A percentile compares a stretch with the other conserved stretches of the same genome.
Conservation (phyloP, 2,888 invertebrate genomes). For the Hyles lineata region DNA sequence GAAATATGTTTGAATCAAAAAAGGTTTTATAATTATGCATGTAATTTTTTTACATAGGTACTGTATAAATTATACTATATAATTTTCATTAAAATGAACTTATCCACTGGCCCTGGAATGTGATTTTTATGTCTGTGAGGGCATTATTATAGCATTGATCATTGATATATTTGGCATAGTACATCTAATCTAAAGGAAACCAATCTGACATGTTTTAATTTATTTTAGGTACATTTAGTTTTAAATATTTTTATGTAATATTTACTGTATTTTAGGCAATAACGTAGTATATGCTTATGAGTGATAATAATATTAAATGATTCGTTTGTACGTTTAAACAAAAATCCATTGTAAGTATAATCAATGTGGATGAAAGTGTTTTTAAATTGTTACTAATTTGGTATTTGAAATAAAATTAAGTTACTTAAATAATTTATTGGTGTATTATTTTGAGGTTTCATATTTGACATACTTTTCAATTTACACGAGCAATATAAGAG, state of each 20-base stretch:
- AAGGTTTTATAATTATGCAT: too few relatives aligned
- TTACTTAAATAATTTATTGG: not conserved
- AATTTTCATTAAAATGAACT: too few relatives aligned
- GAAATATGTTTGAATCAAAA: too few relatives aligned
- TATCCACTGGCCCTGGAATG: too few relatives aligned
- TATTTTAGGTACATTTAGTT: too few relatives aligned
- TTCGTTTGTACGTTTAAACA: not conserved
- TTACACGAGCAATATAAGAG: not conserved
- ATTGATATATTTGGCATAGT: too few relatives aligned
- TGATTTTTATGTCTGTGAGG: too few relatives aligned
- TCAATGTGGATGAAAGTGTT: not conserved
- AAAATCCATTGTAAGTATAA: not conserved
- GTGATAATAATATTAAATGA: not conserved
- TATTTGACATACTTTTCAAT: not conserved
- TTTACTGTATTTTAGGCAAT: not conserved
- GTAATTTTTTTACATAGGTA: too few relatives aligned
- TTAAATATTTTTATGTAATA: not conserved
- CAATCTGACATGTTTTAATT: too few relatives aligned
- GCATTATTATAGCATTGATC: too few relatives aligned
- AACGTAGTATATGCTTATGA: not conserved
- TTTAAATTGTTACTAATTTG: not conserved
- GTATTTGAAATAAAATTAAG: not conserved
- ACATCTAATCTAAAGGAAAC: too few relatives aligned
- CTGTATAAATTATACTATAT: too few relatives aligned
- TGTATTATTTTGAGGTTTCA: not conserved